Evolutionary conservation across 2,113 vertebrate genomes (phyloP).

Genomic region (Malurus elegans): DNA sequence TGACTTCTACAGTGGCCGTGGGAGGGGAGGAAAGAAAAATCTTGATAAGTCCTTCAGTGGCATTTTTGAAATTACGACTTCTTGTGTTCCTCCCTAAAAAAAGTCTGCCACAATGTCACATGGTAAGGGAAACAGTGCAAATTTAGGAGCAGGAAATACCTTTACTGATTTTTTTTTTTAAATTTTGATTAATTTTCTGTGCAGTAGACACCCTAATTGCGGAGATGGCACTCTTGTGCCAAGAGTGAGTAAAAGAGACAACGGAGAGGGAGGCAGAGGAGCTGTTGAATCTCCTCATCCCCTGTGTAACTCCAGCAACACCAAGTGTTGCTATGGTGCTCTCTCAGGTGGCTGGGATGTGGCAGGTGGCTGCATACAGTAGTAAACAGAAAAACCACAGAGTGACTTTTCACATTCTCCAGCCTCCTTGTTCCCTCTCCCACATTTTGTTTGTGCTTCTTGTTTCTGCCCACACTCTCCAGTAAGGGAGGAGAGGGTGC

Average conservation of each 20-base stretch:
- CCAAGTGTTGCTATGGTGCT: conserved; percentile 75
- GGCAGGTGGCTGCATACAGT: conserved; percentile 53
- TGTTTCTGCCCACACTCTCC: background rate
- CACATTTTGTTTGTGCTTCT: background rate
- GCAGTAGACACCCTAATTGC: background rate
- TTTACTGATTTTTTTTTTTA: background rate
- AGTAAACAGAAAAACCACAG: conserved; percentile 60
- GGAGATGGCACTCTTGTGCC: background rate
- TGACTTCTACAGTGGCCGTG: background rate
- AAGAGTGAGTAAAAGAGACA: background rate
- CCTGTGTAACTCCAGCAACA: conserved; percentile 49
- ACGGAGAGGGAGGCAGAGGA: background rate
- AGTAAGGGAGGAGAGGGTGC: background rate
- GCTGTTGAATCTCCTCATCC: background rate
- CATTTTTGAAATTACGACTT: background rate
- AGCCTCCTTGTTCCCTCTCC: background rate
- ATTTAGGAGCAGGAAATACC: background rate
- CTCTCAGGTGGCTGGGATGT: conserved; percentile 71
- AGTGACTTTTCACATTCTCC: background rate
- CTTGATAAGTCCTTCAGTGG: background rate
- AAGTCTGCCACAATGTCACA: background rate
- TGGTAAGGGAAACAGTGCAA: background rate
- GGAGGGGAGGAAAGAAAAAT: background rate
- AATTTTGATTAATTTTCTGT: background rate
- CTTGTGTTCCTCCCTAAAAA: background rate